A percentile compares a stretch with the other conserved stretches of the same genome.
Evolutionary conservation across 2,888 invertebrate species (phyloP).

Genomic region (Drosophila tripunctata): DNA sequence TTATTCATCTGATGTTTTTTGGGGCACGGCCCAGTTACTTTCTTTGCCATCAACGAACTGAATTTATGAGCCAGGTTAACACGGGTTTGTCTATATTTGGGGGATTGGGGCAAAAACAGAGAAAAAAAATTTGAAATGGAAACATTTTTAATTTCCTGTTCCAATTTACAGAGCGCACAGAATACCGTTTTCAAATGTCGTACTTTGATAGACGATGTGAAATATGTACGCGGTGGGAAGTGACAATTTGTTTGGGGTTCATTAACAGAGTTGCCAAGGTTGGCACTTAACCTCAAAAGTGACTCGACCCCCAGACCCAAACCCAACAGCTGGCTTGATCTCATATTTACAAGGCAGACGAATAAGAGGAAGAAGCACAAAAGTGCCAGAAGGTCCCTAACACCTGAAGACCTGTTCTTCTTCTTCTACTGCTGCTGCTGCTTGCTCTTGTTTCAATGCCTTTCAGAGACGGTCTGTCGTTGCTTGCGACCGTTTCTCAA

Average conservation of each 20-base stretch:
- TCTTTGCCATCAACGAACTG: slow-evolving; percentile 18
- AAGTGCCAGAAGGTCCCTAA: slow-evolving; percentile 22
- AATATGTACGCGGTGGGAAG: slow-evolving; percentile 10
- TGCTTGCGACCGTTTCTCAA: too few relatives aligned
- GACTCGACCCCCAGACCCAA: neutral
- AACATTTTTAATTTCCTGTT: slow-evolving; percentile 62
- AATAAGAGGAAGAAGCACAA: neutral
- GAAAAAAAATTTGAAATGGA: slow-evolving; percentile 36
- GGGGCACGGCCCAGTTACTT: slow-evolving; percentile 22
- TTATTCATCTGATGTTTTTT: slow-evolving; percentile 44
- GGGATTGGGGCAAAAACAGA: neutral
- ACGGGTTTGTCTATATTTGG: slow-evolving; percentile 7
- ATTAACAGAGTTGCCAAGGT: slow-evolving; percentile 4
- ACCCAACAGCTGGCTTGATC: slow-evolving; percentile 53
- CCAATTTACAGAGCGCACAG: slow-evolving; percentile 24
- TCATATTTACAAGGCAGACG: slow-evolving; percentile 32
- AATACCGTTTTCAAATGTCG: slow-evolving; percentile 7
- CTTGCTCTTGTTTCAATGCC: too few relatives aligned
- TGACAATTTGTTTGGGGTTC: slow-evolving; percentile 14
- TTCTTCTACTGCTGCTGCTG: too few relatives aligned
- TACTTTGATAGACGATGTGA: slow-evolving; percentile 9
- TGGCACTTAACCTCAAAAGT: slow-evolving; percentile 4
- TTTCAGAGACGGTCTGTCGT: slow-evolving; percentile 3
- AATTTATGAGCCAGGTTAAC: slow-evolving; percentile 24
- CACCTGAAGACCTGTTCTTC: slow-evolving; percentile 39